These are phyloP conservation scores for Eilema griseolum DNA, from an alignment of 2,888 invertebrate genomes.

Conservation along the genomic window DNA sequence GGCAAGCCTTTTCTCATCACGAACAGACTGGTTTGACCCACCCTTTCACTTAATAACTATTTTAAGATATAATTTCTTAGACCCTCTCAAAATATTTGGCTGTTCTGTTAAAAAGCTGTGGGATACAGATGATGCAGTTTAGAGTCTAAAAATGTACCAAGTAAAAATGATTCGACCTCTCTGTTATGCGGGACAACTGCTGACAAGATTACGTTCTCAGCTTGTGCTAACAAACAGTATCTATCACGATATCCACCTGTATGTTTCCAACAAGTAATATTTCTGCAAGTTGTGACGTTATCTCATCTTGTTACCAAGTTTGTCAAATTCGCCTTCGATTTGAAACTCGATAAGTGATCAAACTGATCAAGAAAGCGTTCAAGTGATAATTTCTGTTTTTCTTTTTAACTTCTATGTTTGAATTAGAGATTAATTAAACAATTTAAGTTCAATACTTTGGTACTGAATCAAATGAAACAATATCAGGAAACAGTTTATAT, in stretches of 20 bases:
- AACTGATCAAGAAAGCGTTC: conserved; percentile 23
- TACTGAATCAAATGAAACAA: not conserved
- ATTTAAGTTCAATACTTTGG: not conserved
- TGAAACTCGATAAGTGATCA: conserved; percentile 40
- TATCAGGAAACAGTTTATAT: no score
- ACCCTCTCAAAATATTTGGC: no score
- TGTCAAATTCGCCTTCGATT: conserved; percentile 54
- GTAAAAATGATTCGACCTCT: no score
- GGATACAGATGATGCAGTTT: no score
- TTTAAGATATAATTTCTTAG: no score
- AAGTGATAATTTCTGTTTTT: conserved; percentile 31
- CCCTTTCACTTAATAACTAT: no score
- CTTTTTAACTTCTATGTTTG: not conserved
- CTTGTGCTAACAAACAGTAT: not conserved
- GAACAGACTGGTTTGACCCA: no score
- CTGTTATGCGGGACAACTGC: not conserved
- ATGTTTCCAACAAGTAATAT: conserved; percentile 60
- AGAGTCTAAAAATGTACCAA: no score
- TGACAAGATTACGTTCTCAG: not conserved
- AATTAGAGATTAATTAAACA: not conserved
- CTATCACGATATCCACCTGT: conserved; percentile 20
- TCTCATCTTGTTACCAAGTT: conserved; percentile 65
- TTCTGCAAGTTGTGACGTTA: conserved; percentile 59
- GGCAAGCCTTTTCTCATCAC: no score
- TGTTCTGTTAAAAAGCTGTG: no score